Evolutionary conservation across 2,113 vertebrate species (phyloP), one percentile per base, ranked within the genome.

Genomic region (Ammodytes marinus): DNA sequence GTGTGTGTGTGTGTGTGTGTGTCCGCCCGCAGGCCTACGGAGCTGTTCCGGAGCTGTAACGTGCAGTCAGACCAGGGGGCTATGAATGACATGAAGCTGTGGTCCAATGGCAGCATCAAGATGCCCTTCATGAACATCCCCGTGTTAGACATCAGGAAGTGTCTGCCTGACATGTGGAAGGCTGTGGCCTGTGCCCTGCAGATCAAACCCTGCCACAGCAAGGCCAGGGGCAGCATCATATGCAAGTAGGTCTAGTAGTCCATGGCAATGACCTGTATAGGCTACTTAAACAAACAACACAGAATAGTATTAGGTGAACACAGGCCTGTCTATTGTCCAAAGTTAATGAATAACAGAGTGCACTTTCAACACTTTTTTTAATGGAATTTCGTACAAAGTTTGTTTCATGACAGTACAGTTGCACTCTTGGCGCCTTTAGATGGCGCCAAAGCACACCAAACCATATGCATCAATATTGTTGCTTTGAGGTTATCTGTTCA

Each of bases 101-200:
- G 98, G 98, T 98, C 98, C 87, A 99, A 99, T 45, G 98, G 98
- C 14, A 98, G 95, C 12, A 99, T 99, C 90, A 97, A 97, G 94
- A 99, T 99, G 98, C 98, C 98, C 0, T 97, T 99, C 89, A 99
- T 99, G 96, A 98, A 96, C 93, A 99, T 99, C 80, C 98, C 98
- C 0, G 98, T 99, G 82, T 95, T 99, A 75, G 97, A 99, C 93
- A 99, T 99, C 89, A 95, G 95, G 83, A 98, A 96, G 89, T 99
- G 98, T 87, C 96, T 96, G 1, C 98, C 98, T 0, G 97, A 99
- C 89, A 98, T 97, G 96, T 99, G 98, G 98, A 99, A 99, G 86
- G 97, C 98, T 0, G 95, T 99, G 71, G 98, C 98, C 69, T 99
- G 98, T 67, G 96, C 96, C 0, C 93, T 99, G 74, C 98, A 99